Conservation (phyloP, 1,140 invertebrate species). For the Drosophila malerkotliana region DNA sequence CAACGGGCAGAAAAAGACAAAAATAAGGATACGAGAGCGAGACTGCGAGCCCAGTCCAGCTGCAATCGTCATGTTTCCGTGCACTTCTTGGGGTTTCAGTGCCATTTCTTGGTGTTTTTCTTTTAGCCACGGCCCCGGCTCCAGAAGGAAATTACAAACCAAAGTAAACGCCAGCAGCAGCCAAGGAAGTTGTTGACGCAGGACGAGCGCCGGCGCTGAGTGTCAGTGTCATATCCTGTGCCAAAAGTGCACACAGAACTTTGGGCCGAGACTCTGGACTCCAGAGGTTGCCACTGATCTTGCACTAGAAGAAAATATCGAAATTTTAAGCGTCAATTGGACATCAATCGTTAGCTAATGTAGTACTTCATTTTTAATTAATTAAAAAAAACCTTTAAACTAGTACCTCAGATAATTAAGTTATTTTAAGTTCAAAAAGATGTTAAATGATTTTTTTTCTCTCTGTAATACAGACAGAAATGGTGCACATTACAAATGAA, state of each 20-base stretch:
- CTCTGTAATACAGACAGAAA: constrained; percentile 21
- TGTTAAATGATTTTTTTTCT: background rate
- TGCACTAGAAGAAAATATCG: constrained; percentile 2
- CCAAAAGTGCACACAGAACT: constrained; percentile 73
- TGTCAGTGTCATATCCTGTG: constrained; percentile 81
- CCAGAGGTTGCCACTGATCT: constrained; percentile 1
- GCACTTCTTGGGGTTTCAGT: constrained; percentile 62
- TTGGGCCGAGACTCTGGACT: constrained; percentile 24
- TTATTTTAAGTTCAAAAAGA: too few relatives aligned
- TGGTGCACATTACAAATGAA: constrained; percentile 79
- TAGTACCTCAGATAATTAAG: too few relatives aligned
- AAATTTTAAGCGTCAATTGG: background rate
- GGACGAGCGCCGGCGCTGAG: constrained; percentile 71
- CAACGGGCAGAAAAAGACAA: constrained; percentile 1
- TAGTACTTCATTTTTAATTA: too few relatives aligned
- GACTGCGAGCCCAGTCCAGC: constrained; percentile 38
- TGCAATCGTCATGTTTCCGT: constrained; percentile 72
- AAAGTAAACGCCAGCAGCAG: constrained; percentile 77
- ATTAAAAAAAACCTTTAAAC: too few relatives aligned
- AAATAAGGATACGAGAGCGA: background rate
- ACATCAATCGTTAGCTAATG: too few relatives aligned
- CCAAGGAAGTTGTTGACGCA: constrained; percentile 77
- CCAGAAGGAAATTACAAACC: constrained; percentile 78
- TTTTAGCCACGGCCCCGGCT: constrained; percentile 65
- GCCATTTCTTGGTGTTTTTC: constrained; percentile 64